Conservation (phyloP, 2,113 vertebrate species). For the Arvicanthis niloticus region DNA sequence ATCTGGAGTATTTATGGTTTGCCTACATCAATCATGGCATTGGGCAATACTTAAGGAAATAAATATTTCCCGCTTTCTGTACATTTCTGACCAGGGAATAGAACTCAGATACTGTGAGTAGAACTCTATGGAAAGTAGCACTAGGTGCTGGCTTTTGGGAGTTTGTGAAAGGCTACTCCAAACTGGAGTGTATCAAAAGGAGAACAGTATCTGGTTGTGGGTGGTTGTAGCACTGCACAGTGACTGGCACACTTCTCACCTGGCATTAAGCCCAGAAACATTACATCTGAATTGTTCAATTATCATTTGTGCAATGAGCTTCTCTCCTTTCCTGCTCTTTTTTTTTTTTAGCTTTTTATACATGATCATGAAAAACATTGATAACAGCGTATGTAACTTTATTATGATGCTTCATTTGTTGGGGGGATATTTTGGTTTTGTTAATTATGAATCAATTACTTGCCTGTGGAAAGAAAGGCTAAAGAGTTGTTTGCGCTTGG, state of each 20-base stretch:
- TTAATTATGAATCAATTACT: constrained; percentile 2
- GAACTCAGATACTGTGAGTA: background rate
- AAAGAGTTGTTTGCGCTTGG: background rate
- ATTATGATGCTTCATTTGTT: background rate
- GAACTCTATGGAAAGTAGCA: constrained; percentile 6
- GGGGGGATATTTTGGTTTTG: background rate
- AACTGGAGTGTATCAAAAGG: background rate
- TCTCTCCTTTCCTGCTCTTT: background rate
- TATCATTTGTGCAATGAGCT: constrained; percentile 24
- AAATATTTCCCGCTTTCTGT: background rate
- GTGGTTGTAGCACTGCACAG: background rate
- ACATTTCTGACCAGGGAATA: background rate
- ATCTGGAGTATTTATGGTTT: background rate
- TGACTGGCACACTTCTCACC: background rate
- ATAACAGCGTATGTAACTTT: background rate
- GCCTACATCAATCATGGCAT: background rate
- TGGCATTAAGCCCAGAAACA: constrained; percentile 18
- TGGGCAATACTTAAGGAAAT: background rate
- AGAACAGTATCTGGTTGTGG: background rate
- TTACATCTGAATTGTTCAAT: background rate
- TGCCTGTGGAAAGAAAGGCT: background rate
- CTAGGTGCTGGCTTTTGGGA: background rate
- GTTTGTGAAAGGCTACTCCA: background rate
- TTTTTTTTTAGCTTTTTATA: constrained; percentile 14
- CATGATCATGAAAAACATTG: background rate